Percentiles rank a stretch among this genome's conserved stretches.
Conservation (phyloP, 1,140 invertebrate genomes). For the Cydia strobilella region DNA sequence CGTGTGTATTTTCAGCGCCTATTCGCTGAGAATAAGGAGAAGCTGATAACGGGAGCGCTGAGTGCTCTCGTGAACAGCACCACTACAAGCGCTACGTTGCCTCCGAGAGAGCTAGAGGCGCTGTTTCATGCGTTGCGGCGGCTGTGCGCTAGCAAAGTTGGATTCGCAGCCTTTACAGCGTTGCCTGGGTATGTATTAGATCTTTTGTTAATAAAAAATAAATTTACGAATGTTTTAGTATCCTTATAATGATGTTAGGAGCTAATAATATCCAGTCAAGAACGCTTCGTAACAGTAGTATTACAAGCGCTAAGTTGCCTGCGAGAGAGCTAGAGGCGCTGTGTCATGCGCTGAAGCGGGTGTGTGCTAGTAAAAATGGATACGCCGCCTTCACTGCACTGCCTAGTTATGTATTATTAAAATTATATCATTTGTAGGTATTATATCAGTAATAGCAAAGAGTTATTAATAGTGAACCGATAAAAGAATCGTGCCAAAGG, state of each 20-base stretch:
- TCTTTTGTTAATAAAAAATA: too few species aligned
- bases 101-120: conserved; percentile 89
- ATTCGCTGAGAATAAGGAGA: conserved; percentile 99
- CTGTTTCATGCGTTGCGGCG: conserved; percentile 97
- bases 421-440: too few species aligned
- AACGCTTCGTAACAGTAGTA: conserved; percentile 82
- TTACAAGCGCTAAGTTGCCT: conserved; percentile 84
- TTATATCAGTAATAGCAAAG: too few species aligned
- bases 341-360: conserved; percentile 94
- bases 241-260: too few species aligned
- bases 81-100: conserved; percentile 85
- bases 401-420: background rate
- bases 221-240: too few species aligned
- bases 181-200: conserved; percentile 86
- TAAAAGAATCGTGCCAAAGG: too few species aligned
- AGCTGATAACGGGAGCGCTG: conserved; percentile 92
- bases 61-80: conserved; percentile 86
- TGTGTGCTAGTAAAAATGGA: conserved; percentile 94
- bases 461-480: too few species aligned
- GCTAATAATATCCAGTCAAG: too few species aligned
- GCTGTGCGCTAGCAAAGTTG: conserved; percentile 97
- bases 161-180: conserved; percentile 97
- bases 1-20: conserved; percentile 80
- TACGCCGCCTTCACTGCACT: conserved; percentile 88
- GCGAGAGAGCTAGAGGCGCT: conserved; percentile 92